Conservation (phyloP, 2,888 invertebrate genomes). For the Caenorhabditis sp. region DNA sequence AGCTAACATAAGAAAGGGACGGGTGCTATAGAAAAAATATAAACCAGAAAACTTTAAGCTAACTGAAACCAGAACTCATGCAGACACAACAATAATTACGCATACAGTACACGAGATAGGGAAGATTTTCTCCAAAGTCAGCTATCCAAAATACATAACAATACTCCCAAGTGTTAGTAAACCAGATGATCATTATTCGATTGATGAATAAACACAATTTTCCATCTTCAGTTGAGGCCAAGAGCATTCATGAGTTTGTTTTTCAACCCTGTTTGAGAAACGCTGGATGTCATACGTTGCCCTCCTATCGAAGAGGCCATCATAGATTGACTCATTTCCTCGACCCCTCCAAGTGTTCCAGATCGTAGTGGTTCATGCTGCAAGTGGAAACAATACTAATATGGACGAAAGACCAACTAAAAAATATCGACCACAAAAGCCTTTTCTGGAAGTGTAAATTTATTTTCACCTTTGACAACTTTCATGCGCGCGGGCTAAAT, state of each 20-base stretch:
- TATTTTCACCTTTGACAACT: too few relatives aligned
- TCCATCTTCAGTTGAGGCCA: conserved; percentile 55
- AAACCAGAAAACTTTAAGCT: neutral
- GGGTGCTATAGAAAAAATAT: neutral
- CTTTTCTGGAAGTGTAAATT: conserved; percentile 2
- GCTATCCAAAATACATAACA: neutral
- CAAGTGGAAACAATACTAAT: conserved; percentile 59
- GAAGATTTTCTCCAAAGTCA: neutral
- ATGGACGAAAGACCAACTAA: conserved; percentile 38
- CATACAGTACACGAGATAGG: neutral
- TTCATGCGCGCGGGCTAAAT: too few relatives aligned
- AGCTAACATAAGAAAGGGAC: conserved; percentile 24
- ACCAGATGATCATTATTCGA: neutral
- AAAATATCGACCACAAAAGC: conserved; percentile 35
- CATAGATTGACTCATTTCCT: conserved; percentile 68
- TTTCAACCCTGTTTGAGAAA: conserved; percentile 69
- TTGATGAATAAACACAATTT: too few relatives aligned
- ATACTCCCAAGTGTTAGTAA: neutral
- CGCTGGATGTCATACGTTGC: conserved; percentile 67
- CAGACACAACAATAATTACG: conserved; percentile 25
- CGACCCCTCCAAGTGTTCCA: conserved; percentile 45
- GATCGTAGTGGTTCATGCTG: conserved; percentile 70
- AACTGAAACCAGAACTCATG: conserved; percentile 30
- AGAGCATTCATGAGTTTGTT: conserved; percentile 71
- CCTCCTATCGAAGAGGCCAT: conserved; percentile 61